Evolutionary conservation across 2,888 invertebrate genomes (phyloP).

Genomic region (Cerastoderma edule): DNA sequence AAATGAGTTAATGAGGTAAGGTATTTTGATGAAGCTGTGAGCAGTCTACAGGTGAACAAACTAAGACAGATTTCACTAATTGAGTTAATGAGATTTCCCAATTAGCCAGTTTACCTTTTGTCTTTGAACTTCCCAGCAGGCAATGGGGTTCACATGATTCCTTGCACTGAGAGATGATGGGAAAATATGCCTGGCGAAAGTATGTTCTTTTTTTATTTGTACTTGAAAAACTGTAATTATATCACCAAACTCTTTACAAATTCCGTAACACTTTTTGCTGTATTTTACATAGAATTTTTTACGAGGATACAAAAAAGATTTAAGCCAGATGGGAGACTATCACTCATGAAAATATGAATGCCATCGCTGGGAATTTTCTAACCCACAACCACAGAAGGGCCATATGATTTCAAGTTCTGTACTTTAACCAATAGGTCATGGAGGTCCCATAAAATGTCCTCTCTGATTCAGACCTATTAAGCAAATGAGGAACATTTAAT

Average conservation of each 20-base stretch:
- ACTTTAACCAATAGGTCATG: too few relatives aligned
- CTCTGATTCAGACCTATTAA: too few relatives aligned
- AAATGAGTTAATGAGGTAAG: background rate
- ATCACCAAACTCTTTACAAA: too few relatives aligned
- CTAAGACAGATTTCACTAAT: constrained; percentile 1
- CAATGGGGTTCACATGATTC: background rate
- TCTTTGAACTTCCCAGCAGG: constrained; percentile 14
- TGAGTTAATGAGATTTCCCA: constrained; percentile 22
- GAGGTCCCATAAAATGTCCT: too few relatives aligned
- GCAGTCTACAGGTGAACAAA: constrained; percentile 12
- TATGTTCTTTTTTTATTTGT: constrained; percentile 8
- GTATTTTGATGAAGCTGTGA: constrained; percentile 11
- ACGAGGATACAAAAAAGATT: background rate
- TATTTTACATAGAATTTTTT: too few relatives aligned
- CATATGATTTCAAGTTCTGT: too few relatives aligned
- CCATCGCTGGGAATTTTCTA: too few relatives aligned
- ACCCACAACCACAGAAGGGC: too few relatives aligned
- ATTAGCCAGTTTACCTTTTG: constrained; percentile 13
- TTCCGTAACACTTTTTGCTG: too few relatives aligned
- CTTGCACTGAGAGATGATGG: background rate
- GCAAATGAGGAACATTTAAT: too few relatives aligned
- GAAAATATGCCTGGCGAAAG: background rate
- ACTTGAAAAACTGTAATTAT: constrained; percentile 15
- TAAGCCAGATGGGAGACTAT: background rate
- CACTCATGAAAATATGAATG: too few relatives aligned